These are phyloP conservation scores for Dioctria linearis DNA, from an alignment of 2,888 invertebrate species.

Conservation along the genomic window DNA sequence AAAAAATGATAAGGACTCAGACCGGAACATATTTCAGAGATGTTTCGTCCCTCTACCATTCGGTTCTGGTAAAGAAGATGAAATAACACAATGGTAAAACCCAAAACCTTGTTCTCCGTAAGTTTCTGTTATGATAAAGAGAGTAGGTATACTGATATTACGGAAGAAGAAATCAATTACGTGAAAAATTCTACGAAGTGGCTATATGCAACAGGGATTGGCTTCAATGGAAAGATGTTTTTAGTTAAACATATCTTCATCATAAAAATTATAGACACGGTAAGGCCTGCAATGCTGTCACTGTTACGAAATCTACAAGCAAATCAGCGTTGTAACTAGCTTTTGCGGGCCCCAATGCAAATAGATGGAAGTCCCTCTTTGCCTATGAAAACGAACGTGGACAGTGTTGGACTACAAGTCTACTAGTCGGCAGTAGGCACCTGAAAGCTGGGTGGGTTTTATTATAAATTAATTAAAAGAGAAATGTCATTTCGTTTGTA, in stretches of 20 bases:
- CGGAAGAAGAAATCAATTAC: conserved; percentile 40
- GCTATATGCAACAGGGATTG: conserved; percentile 6
- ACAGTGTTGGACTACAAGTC: no score
- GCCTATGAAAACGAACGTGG: no score
- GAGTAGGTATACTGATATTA: conserved; percentile 10
- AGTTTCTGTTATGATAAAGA: conserved; percentile 34
- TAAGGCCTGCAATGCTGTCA: conserved; percentile 34
- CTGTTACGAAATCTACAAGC: conserved; percentile 24
- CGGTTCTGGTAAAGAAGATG: not conserved
- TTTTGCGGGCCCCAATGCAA: no score
- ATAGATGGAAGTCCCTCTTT: no score
- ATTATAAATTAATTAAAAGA: no score
- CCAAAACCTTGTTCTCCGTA: conserved; percentile 33
- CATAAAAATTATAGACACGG: conserved; percentile 29
- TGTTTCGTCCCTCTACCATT: not conserved
- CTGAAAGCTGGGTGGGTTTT: no score
- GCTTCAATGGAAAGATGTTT: not conserved
- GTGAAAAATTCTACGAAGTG: conserved; percentile 7
- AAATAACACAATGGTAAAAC: not conserved
- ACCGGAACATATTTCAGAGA: conserved; percentile 7
- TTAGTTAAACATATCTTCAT: conserved; percentile 7
- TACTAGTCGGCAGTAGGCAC: no score
- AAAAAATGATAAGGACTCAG: conserved; percentile 6
- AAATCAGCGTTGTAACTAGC: no score
- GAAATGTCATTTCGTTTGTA: no score